phyloP scores from a whole-genome alignment of 2,888 invertebrate species.

The Rhagium mordax region DNA sequence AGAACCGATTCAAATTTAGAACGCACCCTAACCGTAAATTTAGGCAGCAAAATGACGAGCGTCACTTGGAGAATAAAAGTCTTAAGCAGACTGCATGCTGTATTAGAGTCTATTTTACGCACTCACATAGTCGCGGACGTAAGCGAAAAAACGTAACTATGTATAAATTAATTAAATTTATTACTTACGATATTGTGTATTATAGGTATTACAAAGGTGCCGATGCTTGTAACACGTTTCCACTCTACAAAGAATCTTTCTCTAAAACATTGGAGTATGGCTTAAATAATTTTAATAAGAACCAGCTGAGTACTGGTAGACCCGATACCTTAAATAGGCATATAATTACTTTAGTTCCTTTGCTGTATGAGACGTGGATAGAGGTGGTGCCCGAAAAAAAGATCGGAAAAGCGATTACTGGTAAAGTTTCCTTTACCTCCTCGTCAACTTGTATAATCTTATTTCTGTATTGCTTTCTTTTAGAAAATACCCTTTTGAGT shows the following conservation, averaged over 20 bases:
- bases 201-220: slow-evolving; percentile 21
- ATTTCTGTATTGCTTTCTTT: too few relatives aligned
- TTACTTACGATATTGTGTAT: neutral
- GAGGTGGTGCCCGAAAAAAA: slow-evolving; percentile 77
- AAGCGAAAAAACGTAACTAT: slow-evolving; percentile 10
- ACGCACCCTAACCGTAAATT: slow-evolving; percentile 79
- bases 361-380: slow-evolving; percentile 88
- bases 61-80: slow-evolving; percentile 87
- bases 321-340: slow-evolving; percentile 73
- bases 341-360: slow-evolving; percentile 80
- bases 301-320: neutral
- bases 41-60: slow-evolving; percentile 82
- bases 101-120: slow-evolving; percentile 67
- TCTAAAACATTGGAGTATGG: slow-evolving; percentile 31
- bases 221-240: slow-evolving; percentile 33
- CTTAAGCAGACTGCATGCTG: slow-evolving; percentile 78
- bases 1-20: slow-evolving; percentile 77
- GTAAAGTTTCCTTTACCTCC: slow-evolving; percentile 52
- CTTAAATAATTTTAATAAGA: slow-evolving; percentile 33
- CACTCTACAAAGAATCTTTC: slow-evolving; percentile 46
- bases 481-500: slow-evolving; percentile 69
- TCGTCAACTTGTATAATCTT: too few relatives aligned
- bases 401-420: slow-evolving; percentile 36
- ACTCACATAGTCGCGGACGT: slow-evolving; percentile 41
- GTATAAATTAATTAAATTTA: neutral